Evolutionary conservation across 2,888 invertebrate species (phyloP), one percentile per base, ranked within the genome.

Genomic region (Lydus trimaculatus): DNA sequence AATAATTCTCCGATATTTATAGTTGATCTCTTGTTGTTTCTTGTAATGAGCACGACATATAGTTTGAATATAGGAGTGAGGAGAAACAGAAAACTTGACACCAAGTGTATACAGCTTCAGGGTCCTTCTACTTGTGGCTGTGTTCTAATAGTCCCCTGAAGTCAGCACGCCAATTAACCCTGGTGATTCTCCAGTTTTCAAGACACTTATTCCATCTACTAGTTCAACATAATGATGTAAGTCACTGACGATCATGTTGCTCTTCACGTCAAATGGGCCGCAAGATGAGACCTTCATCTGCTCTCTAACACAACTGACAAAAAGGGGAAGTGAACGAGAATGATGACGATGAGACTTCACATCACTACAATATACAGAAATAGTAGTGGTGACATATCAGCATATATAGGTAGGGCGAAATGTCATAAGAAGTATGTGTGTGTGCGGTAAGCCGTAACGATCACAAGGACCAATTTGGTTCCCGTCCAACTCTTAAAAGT

Each of bases 401-500:
- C 56, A 48, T 67, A 48, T 67, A 23, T 48, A 56, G 61, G 23
- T 48, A 20, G 20, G 7, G 48, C 20, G 15, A 25, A 13, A 56
- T 25, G 13, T 25, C 17, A 25, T 5, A 25, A 15, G 31, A 25
- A 64, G 60, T 58, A 65, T 68, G 65, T 70, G 64, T 58, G 68
- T 66, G 63, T 70, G 71, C 63, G 69, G 74, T 63, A 64, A 58
- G 71, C 63, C 65, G 71, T 73, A 72, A 74, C 70, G 72, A 72
- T 73, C 68, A 68, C 73, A 63, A 69, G 67, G 66, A 68, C 73
- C 73, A 75, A 75, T 73, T 75, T 75, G 75, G 75, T 71, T 52
- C 48, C 52, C 65, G 71, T 70, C 75, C 75, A 73, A 69, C 64
- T 66, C 71, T 72, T 71, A 73, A 73, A 73, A 73, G 72, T 72